Evolutionary conservation across 2,888 invertebrate genomes (phyloP).

Genomic region (Rhagonycha fulva): DNA sequence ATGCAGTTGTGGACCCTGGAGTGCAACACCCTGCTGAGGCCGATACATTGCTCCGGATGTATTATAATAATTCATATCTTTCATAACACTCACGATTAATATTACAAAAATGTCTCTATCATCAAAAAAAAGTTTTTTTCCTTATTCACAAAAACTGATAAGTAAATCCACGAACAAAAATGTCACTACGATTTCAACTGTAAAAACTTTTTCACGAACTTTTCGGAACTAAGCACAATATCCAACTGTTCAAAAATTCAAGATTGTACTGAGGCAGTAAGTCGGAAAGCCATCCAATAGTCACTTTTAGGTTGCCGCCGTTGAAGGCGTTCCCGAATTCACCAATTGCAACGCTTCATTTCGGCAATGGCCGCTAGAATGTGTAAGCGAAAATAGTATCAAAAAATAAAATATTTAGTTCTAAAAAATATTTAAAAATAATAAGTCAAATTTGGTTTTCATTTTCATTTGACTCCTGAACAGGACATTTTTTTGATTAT

Average conservation of each 20-base stretch:
- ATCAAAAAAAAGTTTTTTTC: neutral
- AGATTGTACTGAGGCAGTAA: neutral
- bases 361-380: constrained; percentile 46
- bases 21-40: constrained; percentile 50
- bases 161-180: neutral
- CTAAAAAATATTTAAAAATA: neutral
- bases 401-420: neutral
- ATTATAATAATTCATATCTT: constrained; percentile 70
- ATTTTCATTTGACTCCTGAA: neutral
- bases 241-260: neutral
- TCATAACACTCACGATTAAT: constrained; percentile 9
- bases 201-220: neutral
- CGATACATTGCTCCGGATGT: constrained; percentile 61
- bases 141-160: neutral
- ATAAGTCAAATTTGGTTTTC: neutral
- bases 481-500: neutral
- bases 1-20: constrained; percentile 61
- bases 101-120: neutral
- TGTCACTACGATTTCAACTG: neutral
- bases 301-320: neutral
- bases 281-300: neutral
- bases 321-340: constrained; percentile 17
- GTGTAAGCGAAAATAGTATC: constrained; percentile 34
- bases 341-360: constrained; percentile 38
- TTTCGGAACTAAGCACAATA: neutral